Base-by-base conservation (phyloP, 2,888 invertebrate genomes). In the Oscheius sp. region DNA sequence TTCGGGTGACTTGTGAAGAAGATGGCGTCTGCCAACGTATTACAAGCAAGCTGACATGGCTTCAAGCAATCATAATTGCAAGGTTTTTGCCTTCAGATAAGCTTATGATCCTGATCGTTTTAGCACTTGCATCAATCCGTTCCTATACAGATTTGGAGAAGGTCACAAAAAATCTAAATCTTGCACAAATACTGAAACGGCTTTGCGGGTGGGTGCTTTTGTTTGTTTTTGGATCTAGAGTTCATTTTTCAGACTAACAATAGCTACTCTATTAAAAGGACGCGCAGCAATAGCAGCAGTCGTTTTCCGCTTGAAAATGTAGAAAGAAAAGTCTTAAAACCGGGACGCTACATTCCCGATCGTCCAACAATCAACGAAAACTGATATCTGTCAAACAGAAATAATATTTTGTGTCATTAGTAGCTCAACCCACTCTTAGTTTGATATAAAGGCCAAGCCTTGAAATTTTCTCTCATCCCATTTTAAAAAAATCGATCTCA, bases 41-140 rank as follows among this genome's bases (percentile, higher is more conserved):
- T 6, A 69, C 74, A 2, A 61, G 71, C n/a, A 74, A 78, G n/a
- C 64, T 83, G 45, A 80, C 75, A 57, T 83, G 82, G 81, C 73
- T 81, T 2, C 82, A 83, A 46, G 81, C 83, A 2, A 81, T 82
- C 20, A 80, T 83, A 8, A 78, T 83, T 46, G 81, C 82, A 8
- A 83, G 83, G 83, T 52, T 45, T n/a, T n/a, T n/a, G n/a, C n/a
- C n/a, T n/a, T n/a, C n/a, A n/a, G n/a, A n/a, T n/a, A n/a, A n/a
- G 10, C 6, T 65, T 27, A 17, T 46, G 2, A 31, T 1, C 15
- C n/a, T n/a, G n/a, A n/a, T 5, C 25, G 34, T 48, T 78, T 58
- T 65, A 81, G 80, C 69, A 81, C 80, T 0, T 79, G 79, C 66
- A 81, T 81, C 71, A 81, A 81, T 52, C 80, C 80, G 50, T 81